These are phyloP conservation scores for Heliconius hewitsoni DNA, from an alignment of 1,140 invertebrate species.

Conservation along the genomic window DNA sequence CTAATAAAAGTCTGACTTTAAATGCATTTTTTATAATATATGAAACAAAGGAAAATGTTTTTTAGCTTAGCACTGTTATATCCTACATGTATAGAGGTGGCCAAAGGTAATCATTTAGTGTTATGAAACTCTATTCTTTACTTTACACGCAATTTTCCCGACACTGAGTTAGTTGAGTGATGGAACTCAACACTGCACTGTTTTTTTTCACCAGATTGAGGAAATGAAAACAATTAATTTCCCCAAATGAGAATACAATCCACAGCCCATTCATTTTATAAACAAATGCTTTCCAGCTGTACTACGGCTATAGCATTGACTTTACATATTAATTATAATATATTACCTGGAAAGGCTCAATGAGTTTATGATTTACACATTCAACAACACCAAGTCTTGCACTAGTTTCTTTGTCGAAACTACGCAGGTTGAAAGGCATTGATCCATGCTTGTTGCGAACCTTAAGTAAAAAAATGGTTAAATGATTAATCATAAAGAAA, in stretches of 20 bases:
- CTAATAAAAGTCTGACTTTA: background rate
- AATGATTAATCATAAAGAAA: background rate
- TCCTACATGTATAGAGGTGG: too few species aligned
- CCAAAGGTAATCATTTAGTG: too few species aligned
- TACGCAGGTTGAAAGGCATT: constrained; percentile 95
- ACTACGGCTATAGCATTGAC: too few species aligned
- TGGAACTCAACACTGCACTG: background rate
- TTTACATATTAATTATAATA: background rate
- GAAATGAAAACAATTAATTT: too few species aligned
- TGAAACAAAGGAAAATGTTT: too few species aligned
- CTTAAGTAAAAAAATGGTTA: constrained; percentile 48
- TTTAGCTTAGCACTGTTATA: too few species aligned
- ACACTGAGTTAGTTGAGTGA: too few species aligned
- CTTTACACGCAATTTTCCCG: too few species aligned
- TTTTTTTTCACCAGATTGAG: background rate
- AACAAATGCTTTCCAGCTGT: too few species aligned
- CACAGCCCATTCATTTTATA: too few species aligned
- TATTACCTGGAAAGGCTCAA: constrained; percentile 95
- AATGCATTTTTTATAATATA: background rate
- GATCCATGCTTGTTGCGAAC: constrained; percentile 95
- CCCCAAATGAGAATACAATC: too few species aligned
- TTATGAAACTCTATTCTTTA: too few species aligned
- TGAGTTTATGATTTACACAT: constrained; percentile 98
- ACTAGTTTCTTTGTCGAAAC: constrained; percentile 98
- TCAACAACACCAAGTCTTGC: constrained; percentile 98